Base-by-base conservation (phyloP, 2,888 invertebrate genomes). In the Morpho achilles region DNA sequence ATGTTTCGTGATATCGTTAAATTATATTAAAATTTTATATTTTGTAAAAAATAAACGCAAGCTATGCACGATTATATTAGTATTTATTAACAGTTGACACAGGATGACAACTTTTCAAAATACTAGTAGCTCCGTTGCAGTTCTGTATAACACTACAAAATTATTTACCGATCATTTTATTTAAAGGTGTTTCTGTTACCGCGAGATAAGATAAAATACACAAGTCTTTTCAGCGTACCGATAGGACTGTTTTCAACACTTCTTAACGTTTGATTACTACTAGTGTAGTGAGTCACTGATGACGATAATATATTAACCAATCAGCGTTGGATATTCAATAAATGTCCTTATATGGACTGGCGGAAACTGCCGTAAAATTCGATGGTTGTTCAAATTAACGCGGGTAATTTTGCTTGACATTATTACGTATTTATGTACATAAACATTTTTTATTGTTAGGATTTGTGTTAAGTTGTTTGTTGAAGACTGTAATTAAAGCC, bases 331-430 rank as follows among this genome's bases (percentile, higher is more conserved):
- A 88, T 82, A 87, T 90, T 87, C 77, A 82, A 81, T 84, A 91
- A 91, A 93, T 93, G 92, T 89, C 93, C 93, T 87, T 93, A 91
- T 92, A 93, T 82, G 93, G 93, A 81, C 82, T 85, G 91, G 79
- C 85, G 85, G 86, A 87, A 83, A 82, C 74, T 76, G 72, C 66
- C 69, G 66, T 60, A 66, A 72, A 70, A 68, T 70, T 65, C 68
- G 63, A 70, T 70, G 70, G 58, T 39, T 69, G 65, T 82, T 75
- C 51, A 60, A 79, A 82, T 70, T 74, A 67, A 71, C 70, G 76
- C 83, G 84, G 74, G 69, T 55, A 53, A 59, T 58, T 49, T 51
- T 51, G 44, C 42, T n/a, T 45, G 7, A 42, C 23, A 55, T 42
- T n/a, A 52, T 42, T 48, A 43, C 47, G n/a, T 48, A 9, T n/a